These are phyloP conservation scores for Nephrotoma guestfalica DNA, from an alignment of 2,888 invertebrate genomes.

Conservation along the genomic window DNA sequence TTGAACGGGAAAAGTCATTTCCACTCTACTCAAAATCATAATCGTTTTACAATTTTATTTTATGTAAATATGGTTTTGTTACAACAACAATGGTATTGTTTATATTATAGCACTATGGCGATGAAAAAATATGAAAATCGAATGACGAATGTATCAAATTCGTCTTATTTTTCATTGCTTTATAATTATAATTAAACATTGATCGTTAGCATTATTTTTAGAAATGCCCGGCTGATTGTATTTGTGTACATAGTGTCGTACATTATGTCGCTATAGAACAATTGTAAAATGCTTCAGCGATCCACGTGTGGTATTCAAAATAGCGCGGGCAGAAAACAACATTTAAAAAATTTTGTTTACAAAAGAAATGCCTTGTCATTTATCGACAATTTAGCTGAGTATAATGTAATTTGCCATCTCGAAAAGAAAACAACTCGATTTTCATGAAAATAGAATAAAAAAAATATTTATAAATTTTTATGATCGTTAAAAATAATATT, in stretches of 20 bases:
- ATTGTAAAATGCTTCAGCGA: background rate
- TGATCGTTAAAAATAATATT: background rate
- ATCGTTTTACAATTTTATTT: too few species aligned
- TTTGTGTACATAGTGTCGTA: background rate
- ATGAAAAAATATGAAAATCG: too few species aligned
- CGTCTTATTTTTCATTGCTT: too few species aligned
- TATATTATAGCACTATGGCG: too few species aligned
- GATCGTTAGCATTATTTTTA: background rate
- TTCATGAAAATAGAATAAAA: background rate
- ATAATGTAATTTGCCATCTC: background rate
- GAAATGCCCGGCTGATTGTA: background rate
- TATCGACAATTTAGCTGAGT: background rate
- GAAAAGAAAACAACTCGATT: background rate
- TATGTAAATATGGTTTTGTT: too few species aligned
- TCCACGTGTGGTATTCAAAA: background rate
- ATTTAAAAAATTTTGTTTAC: background rate
- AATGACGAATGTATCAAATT: too few species aligned
- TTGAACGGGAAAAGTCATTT: too few species aligned
- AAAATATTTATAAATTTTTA: background rate
- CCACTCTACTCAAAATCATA: too few species aligned
- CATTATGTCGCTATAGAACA: background rate
- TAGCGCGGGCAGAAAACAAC: background rate
- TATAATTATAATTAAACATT: background rate
- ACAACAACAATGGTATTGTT: too few species aligned
- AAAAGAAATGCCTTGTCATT: background rate